Conservation (phyloP, 2,888 invertebrate genomes). For the Silvanus unidentatus region DNA sequence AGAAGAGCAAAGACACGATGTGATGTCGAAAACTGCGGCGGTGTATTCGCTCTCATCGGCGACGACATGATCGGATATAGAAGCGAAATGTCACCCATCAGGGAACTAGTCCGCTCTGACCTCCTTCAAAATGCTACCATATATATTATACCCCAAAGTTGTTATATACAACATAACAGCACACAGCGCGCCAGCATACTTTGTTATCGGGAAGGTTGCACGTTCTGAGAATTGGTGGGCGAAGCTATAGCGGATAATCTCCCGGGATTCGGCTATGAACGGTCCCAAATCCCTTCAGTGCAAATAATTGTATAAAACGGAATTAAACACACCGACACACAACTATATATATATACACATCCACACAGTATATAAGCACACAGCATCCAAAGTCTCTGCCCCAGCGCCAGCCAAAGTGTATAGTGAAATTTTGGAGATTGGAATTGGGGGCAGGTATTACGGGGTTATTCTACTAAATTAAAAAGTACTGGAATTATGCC, state of each 20-base stretch:
- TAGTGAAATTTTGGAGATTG: too few relatives aligned
- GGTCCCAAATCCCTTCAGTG: slow-evolving; percentile 1
- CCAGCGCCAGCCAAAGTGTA: too few relatives aligned
- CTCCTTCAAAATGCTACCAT: slow-evolving; percentile 4
- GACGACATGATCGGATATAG: too few relatives aligned
- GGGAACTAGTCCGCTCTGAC: background rate
- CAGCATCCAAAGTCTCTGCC: too few relatives aligned
- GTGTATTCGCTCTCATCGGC: too few relatives aligned
- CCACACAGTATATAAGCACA: too few relatives aligned
- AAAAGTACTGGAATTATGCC: too few relatives aligned
- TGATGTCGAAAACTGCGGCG: too few relatives aligned
- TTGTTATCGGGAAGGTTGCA: slow-evolving; percentile 6
- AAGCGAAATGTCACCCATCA: slow-evolving; percentile 3
- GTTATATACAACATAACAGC: background rate
- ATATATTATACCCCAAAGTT: background rate
- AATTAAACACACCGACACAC: slow-evolving; percentile 5
- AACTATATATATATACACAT: background rate
- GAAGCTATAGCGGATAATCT: slow-evolving; percentile 6
- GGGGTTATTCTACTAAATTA: too few relatives aligned
- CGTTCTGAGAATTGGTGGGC: slow-evolving; percentile 6
- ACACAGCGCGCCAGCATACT: background rate
- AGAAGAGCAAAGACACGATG: background rate
- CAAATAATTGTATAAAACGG: slow-evolving; percentile 6
- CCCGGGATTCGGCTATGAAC: slow-evolving; percentile 5
- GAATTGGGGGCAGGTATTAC: too few relatives aligned